These are phyloP conservation scores for Hippoglossus hippoglossus DNA, from an alignment of 2,797 vertebrate genomes.

Conservation along the genomic window DNA sequence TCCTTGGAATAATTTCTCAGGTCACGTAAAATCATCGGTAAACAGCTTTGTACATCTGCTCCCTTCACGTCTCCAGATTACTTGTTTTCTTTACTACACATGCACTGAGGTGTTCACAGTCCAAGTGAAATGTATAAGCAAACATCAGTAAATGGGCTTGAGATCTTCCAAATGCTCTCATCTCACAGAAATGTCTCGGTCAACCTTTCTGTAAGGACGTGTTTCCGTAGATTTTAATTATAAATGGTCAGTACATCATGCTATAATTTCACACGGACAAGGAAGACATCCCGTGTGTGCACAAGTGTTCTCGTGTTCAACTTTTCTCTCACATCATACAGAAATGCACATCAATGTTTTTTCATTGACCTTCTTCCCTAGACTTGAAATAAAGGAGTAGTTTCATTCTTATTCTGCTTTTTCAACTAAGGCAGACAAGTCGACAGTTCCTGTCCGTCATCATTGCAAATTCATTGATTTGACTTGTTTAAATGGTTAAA, in stretches of 20 bases:
- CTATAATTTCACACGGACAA: constrained; percentile 5
- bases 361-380: not conserved
- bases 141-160: not conserved
- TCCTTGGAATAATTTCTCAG: not conserved
- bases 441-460: not conserved
- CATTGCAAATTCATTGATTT: not conserved
- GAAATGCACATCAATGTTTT: constrained; percentile 1
- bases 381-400: not conserved
- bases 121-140: too few species aligned
- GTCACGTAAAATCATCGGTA: not conserved
- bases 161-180: not conserved
- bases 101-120: too few species aligned
- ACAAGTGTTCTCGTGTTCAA: too few species aligned
- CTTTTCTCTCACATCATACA: too few species aligned
- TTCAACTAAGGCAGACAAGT: not conserved
- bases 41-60: not conserved
- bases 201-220: not conserved
- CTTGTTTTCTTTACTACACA: too few species aligned
- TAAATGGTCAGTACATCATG: not conserved
- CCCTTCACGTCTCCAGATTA: not conserved
- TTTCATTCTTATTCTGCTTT: not conserved
- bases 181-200: not conserved
- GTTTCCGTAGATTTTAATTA: not conserved
- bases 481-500: not conserved
- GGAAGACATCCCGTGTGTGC: not conserved